Conservation (phyloP, 64 coral and sea anemone species). For the Orbicella faveolata region DNA sequence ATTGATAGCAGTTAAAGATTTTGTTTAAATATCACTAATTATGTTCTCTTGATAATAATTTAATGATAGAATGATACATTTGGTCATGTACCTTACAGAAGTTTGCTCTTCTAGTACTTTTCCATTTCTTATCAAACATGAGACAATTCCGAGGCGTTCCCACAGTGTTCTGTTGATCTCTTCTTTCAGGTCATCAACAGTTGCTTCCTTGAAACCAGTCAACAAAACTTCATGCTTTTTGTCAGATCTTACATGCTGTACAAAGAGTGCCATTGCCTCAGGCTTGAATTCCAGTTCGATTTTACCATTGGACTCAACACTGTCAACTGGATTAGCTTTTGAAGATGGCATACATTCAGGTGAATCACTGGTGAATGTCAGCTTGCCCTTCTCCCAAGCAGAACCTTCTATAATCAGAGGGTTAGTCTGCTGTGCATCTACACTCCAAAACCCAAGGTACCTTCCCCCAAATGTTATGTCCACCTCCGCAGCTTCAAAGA, state of each 20-base stretch:
- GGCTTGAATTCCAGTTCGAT: neutral
- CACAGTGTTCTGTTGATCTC: neutral
- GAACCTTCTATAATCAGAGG: neutral
- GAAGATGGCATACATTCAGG: neutral
- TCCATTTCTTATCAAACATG: slow-evolving; percentile 2
- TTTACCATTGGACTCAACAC: neutral
- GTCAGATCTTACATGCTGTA: neutral
- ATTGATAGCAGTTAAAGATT: too few relatives aligned
- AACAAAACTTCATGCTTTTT: neutral
- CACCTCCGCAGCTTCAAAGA: neutral
- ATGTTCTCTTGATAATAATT: neutral
- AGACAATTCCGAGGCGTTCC: neutral
- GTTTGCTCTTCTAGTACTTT: neutral
- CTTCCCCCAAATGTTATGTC: neutral
- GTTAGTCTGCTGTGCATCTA: neutral
- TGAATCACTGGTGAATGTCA: neutral
- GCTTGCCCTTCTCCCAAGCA: neutral
- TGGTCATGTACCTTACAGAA: neutral
- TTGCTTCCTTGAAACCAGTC: neutral
- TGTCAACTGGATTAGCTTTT: neutral
- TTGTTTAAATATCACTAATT: too few relatives aligned
- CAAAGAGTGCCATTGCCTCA: neutral
- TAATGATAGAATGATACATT: neutral
- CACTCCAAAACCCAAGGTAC: neutral
- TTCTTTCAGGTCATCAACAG: neutral